These are phyloP conservation scores for Spodoptera littoralis DNA, from an alignment of 2,888 invertebrate genomes.

Conservation along the genomic window DNA sequence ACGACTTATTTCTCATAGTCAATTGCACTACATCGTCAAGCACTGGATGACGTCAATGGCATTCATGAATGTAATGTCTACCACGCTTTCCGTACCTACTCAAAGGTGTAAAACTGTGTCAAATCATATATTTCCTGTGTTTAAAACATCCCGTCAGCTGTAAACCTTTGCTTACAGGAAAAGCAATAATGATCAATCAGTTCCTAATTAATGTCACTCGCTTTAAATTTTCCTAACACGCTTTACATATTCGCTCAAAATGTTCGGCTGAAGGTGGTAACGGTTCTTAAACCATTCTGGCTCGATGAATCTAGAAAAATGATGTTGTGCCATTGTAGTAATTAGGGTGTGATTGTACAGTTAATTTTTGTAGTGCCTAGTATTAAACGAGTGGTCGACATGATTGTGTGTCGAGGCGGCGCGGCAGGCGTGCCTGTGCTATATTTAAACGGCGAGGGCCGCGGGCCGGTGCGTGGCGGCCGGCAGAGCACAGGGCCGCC, in stretches of 20 bases:
- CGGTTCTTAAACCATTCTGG: not conserved
- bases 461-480: constrained; percentile 67
- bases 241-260: not conserved
- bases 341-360: constrained; percentile 33
- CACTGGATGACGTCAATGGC: constrained; percentile 49
- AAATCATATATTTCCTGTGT: constrained; percentile 27
- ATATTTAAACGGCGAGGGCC: constrained; percentile 86
- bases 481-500: constrained; percentile 70
- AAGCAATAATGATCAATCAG: constrained; percentile 1
- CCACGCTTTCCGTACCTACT: constrained; percentile 28
- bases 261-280: not conserved
- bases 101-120: constrained; percentile 37
- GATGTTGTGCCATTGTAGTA: constrained; percentile 4
- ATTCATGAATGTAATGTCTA: constrained; percentile 46
- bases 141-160: constrained; percentile 6
- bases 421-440: constrained; percentile 83
- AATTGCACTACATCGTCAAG: constrained; percentile 38
- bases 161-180: constrained; percentile 2
- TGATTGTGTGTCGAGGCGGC: constrained; percentile 79
- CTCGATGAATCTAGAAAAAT: not conserved
- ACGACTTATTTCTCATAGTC: constrained; percentile 42
- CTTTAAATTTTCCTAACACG: not conserved
- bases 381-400: constrained; percentile 77
- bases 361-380: constrained; percentile 60
- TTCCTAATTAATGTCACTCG: constrained; percentile 4